These are phyloP conservation scores for Dicrostonyx torquatus DNA, from an alignment of 2,797 vertebrate species.

Conservation along the genomic window DNA sequence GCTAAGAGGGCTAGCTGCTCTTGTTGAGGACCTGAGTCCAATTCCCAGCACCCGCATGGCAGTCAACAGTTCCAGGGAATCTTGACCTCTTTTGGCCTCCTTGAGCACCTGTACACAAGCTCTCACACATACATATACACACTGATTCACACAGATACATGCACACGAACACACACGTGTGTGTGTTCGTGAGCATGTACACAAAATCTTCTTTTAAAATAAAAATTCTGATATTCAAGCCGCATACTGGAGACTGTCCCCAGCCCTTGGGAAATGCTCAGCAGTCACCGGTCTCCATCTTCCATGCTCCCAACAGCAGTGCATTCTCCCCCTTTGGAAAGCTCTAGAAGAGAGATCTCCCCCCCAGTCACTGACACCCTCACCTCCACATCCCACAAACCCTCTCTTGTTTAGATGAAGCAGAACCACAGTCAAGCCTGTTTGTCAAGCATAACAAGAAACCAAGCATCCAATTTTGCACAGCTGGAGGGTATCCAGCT, in stretches of 20 bases:
- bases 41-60: not conserved
- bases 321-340: not conserved
- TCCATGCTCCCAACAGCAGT: not conserved
- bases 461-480: constrained; percentile 50
- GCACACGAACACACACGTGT: not conserved
- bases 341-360: not conserved
- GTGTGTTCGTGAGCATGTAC: too few species aligned
- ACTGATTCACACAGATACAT: not conserved
- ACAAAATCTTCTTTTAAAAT: not conserved
- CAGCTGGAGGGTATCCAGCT: not conserved
- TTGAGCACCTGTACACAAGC: not conserved
- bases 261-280: not conserved
- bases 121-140: not conserved
- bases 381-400: not conserved
- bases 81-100: not conserved
- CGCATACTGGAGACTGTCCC: fast-evolving
- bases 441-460: constrained; percentile 39
- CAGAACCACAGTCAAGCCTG: not conserved
- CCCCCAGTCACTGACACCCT: not conserved
- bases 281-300: not conserved
- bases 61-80: not conserved
- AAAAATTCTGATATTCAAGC: not conserved
- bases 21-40: not conserved
- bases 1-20: not conserved
- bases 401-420: not conserved